phyloP scores from a whole-genome alignment of 1,140 invertebrate genomes.

The Elymnias hypermnestra region DNA sequence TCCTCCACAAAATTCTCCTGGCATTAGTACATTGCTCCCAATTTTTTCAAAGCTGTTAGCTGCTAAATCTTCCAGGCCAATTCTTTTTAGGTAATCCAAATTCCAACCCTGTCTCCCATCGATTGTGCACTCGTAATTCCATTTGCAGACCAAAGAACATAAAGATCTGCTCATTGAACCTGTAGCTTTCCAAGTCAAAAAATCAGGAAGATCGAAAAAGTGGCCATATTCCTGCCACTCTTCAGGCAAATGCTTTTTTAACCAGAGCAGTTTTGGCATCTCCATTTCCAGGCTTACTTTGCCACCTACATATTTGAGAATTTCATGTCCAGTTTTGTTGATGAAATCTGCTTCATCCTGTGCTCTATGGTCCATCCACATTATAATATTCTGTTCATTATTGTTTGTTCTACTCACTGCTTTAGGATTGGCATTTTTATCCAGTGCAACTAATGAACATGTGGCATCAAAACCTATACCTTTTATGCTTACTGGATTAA shows the following conservation, averaged over 20 bases:
- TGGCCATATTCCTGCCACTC: slow-evolving; percentile 82
- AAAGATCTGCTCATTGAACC: slow-evolving; percentile 86
- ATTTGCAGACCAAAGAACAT: slow-evolving; percentile 96
- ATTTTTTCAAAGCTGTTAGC: slow-evolving; percentile 85
- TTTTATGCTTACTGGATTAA: slow-evolving; percentile 79
- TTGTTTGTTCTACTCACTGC: slow-evolving; percentile 85
- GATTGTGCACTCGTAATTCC: slow-evolving; percentile 87
- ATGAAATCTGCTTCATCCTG: slow-evolving; percentile 88
- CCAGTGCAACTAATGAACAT: slow-evolving; percentile 92
- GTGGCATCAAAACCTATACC: slow-evolving; percentile 98
- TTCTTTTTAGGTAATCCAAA: slow-evolving; percentile 82
- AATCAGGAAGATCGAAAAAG: slow-evolving; percentile 96
- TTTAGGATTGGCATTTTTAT: slow-evolving; percentile 82
- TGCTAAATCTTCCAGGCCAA: slow-evolving; percentile 86
- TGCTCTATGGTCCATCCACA: slow-evolving; percentile 98
- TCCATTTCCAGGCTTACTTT: slow-evolving; percentile 97
- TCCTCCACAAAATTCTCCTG: slow-evolving; percentile 86
- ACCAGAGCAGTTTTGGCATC: slow-evolving; percentile 96
- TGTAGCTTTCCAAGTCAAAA: slow-evolving; percentile 94
- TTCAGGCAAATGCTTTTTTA: slow-evolving; percentile 86
- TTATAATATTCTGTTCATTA: slow-evolving; percentile 89
- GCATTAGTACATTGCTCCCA: slow-evolving; percentile 82
- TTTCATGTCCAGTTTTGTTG: slow-evolving; percentile 84
- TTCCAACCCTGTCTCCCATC: slow-evolving; percentile 83
- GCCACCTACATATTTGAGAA: slow-evolving; percentile 92